These are phyloP conservation scores for Panurus biarmicus DNA, from an alignment of 2,113 vertebrate species.

Conservation along the genomic window DNA sequence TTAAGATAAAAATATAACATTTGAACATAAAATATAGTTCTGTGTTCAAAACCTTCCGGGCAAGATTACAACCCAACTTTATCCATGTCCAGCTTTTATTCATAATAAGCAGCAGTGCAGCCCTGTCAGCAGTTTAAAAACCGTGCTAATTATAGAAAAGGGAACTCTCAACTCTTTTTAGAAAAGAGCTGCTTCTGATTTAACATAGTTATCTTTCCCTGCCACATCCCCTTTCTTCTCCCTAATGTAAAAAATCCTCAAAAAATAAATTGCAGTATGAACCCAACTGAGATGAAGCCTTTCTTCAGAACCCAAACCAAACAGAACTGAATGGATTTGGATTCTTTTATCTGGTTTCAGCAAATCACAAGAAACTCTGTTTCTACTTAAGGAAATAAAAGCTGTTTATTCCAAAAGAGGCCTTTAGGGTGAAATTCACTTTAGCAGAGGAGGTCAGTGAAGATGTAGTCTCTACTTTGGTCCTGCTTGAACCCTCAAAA, in stretches of 20 bases:
- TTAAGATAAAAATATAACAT: constrained; percentile 58
- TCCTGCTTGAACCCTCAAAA: background rate
- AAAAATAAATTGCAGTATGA: constrained; percentile 46
- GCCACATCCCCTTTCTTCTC: constrained; percentile 4
- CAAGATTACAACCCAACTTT: constrained; percentile 9
- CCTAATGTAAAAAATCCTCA: background rate
- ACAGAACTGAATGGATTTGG: constrained; percentile 8
- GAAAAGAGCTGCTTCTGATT: constrained; percentile 33
- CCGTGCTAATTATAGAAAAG: constrained; percentile 11
- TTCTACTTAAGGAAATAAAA: constrained; percentile 23
- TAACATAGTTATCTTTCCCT: constrained; percentile 27
- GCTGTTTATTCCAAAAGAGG: background rate
- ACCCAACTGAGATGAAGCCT: background rate
- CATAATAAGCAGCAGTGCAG: background rate
- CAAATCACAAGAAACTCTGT: constrained; percentile 3
- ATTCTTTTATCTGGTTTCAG: constrained; percentile 22
- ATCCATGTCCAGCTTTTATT: constrained; percentile 40
- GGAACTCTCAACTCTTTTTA: background rate
- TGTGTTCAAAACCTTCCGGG: constrained; percentile 37
- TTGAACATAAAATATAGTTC: constrained; percentile 42
- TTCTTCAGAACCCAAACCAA: constrained; percentile 50
- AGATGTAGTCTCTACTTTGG: background rate
- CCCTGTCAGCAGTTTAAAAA: constrained; percentile 37
- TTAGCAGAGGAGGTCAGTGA: background rate
- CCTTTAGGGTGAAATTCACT: background rate